phyloP scores from a whole-genome alignment of 2,113 vertebrate genomes.

The Anser brachyrhynchus region DNA sequence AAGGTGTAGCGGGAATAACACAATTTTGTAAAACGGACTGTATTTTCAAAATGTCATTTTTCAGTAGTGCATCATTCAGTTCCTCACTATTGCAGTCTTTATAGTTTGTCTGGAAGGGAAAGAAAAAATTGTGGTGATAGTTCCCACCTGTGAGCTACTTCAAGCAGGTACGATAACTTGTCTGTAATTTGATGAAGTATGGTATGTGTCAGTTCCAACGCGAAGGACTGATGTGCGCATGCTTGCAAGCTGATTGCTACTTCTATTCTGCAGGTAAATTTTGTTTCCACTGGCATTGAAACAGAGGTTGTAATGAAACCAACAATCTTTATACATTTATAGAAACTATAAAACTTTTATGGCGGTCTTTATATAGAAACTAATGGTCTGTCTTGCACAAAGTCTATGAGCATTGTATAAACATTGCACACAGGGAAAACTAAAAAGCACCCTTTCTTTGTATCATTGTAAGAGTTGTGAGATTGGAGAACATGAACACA shows the following conservation, averaged over 20 bases:
- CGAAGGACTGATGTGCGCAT: slow-evolving; percentile 19
- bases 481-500: slow-evolving; percentile 54
- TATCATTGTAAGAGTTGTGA: slow-evolving; percentile 45
- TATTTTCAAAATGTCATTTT: slow-evolving; percentile 17
- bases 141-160: slow-evolving; percentile 17
- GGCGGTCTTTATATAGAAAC: slow-evolving; percentile 78
- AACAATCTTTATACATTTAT: slow-evolving; percentile 78
- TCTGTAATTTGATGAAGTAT: slow-evolving; percentile 55
- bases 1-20: neutral
- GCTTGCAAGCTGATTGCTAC: slow-evolving; percentile 43
- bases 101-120: slow-evolving; percentile 16
- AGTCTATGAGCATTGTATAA: slow-evolving; percentile 68
- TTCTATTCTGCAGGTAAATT: slow-evolving; percentile 69
- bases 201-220: slow-evolving; percentile 22
- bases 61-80: neutral
- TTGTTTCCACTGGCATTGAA: slow-evolving; percentile 72
- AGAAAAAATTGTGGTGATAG: neutral
- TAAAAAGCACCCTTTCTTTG: slow-evolving; percentile 71
- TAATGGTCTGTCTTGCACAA: slow-evolving; percentile 71
- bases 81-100: slow-evolving; percentile 43
- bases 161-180: neutral
- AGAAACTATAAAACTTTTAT: slow-evolving; percentile 79
- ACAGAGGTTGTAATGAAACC: slow-evolving; percentile 71
- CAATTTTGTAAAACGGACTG: neutral
- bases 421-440: slow-evolving; percentile 65